These are phyloP conservation scores for Poeciliopsis turneri DNA, from an alignment of 2,797 vertebrate genomes.

Conservation along the genomic window DNA sequence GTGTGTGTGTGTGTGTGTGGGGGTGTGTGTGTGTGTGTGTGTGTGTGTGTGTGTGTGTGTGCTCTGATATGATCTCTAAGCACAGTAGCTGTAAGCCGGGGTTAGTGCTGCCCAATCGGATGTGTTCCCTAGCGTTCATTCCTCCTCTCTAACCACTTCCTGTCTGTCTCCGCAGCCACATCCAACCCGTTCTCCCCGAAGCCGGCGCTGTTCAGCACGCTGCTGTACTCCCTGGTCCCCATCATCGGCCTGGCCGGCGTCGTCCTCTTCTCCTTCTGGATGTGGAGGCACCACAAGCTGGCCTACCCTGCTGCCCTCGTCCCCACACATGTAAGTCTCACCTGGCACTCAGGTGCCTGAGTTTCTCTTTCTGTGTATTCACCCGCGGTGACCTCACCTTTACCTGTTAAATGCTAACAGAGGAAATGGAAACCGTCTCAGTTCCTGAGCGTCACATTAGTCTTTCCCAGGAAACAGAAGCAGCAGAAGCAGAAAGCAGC, in stretches of 20 bases:
- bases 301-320: slow-evolving; percentile 97
- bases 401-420: background rate
- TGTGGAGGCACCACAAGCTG: slow-evolving; percentile 98
- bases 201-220: slow-evolving; percentile 92
- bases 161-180: slow-evolving; percentile 82
- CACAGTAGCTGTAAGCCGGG: slow-evolving; percentile 48
- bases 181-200: slow-evolving; percentile 91
- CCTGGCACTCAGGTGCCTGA: background rate
- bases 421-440: background rate
- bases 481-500: background rate
- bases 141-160: background rate
- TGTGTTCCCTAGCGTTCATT: background rate
- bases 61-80: slow-evolving; percentile 55
- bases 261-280: slow-evolving; percentile 96
- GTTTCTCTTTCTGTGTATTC: slow-evolving; percentile 13
- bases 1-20: slow-evolving; percentile 14
- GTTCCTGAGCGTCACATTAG: background rate
- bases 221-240: slow-evolving; percentile 96
- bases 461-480: background rate
- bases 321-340: slow-evolving; percentile 92
- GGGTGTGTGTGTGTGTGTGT: slow-evolving; percentile 17
- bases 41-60: slow-evolving; percentile 20
- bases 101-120: slow-evolving; percentile 43
- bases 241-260: slow-evolving; percentile 94
- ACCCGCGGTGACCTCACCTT: background rate